Evolutionary conservation across 2,888 invertebrate genomes (phyloP), one percentile per base, ranked within the genome.

Genomic region (Catocala nupta): DNA sequence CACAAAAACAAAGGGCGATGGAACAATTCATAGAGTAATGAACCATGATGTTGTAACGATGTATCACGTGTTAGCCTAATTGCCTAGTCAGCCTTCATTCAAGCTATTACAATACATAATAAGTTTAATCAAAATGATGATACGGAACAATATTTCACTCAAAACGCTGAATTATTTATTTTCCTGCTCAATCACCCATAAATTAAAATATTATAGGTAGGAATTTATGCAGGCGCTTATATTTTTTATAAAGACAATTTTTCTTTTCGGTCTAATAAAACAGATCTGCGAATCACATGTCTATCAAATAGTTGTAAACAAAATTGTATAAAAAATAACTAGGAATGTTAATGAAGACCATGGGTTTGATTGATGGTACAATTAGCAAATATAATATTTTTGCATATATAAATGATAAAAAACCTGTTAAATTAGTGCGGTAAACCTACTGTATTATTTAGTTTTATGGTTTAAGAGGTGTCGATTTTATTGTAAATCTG

Each of bases 21-120:
- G 6, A 39, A 0, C 36, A 7, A 39, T 7, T 1, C 36, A 39
- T 9, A 39, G 6, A 39, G 36, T 39, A 9, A 39, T 39, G 9
- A 39, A 39, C 9, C 36, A 39, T 39, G 9, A 8, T 39, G 36
- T 39, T 39, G 9, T 39, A 39, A 39, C 36, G 36, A 39, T 39
- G 36, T 39, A 39, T 39, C 36, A 39, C 36, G 75, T 81, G 86
- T 83, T 81, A 83, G 72, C 77, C 77, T 86, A 85, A 87, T 86
- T 73, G 36, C 36, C 36, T 5, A 39, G 36, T 39, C 36, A 39
- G 36, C 8, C 36, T 39, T 39, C 36, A 9, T 9, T 39, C 36
- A 8, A 39, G 5, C 36, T 9, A 39, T 9, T 39, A 36, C 1
- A 36, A 36, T 36, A 39, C 36, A 9, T 39, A 39, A 6, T 39